Conservation (phyloP, 2,888 invertebrate species). For the Hedya salicella region DNA sequence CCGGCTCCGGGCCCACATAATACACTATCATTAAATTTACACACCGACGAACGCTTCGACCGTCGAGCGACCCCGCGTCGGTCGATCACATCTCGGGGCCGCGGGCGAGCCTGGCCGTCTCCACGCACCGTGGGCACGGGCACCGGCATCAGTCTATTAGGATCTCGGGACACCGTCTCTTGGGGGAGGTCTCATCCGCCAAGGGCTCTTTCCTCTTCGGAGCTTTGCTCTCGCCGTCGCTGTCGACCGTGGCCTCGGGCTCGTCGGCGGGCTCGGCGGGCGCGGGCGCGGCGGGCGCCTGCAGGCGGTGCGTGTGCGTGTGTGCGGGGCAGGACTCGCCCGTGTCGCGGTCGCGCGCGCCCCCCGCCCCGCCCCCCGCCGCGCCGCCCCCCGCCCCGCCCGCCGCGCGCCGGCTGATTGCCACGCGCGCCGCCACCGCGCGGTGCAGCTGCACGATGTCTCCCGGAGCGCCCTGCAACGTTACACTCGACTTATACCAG, state of each 20-base stretch:
- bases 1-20: slow-evolving; percentile 19
- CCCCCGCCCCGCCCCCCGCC: slow-evolving; percentile 45
- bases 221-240: slow-evolving; percentile 59
- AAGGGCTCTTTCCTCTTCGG: slow-evolving; percentile 73
- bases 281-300: slow-evolving; percentile 18
- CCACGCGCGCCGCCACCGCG: slow-evolving; percentile 67
- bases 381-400: slow-evolving; percentile 47
- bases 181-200: slow-evolving; percentile 70
- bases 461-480: slow-evolving; percentile 70
- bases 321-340: slow-evolving; percentile 10
- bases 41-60: slow-evolving; percentile 54
- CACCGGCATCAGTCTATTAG: slow-evolving; percentile 66
- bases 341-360: slow-evolving; percentile 10
- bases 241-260: slow-evolving; percentile 62
- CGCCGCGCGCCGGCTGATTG: slow-evolving; percentile 59
- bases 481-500: background rate
- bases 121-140: slow-evolving; percentile 29
- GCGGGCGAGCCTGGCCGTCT: slow-evolving; percentile 57
- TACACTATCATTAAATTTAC: slow-evolving; percentile 19
- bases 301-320: slow-evolving; percentile 46
- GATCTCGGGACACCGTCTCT: slow-evolving; percentile 76
- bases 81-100: slow-evolving; percentile 59
- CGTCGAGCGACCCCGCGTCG: slow-evolving; percentile 73
- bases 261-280: slow-evolving; percentile 52
- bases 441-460: slow-evolving; percentile 73